Evolutionary conservation across 2,797 vertebrate genomes (phyloP).

Genomic region (Microctenopoma steveboyesi): DNA sequence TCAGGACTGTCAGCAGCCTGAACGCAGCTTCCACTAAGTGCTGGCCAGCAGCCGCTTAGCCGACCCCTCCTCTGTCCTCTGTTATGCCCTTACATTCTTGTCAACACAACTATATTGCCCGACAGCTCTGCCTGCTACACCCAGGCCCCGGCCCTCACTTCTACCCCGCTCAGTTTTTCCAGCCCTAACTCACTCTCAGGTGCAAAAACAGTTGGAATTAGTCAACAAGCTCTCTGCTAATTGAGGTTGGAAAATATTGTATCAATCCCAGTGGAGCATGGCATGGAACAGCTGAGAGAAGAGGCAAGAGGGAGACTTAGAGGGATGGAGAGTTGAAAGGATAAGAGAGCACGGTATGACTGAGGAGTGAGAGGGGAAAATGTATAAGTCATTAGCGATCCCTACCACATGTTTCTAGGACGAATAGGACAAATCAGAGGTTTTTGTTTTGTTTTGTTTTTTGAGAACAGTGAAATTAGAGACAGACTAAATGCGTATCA

Average conservation of each 20-base stretch:
- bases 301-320: slow-evolving; percentile 60
- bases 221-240: slow-evolving; percentile 84
- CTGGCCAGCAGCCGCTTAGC: slow-evolving; percentile 41
- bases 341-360: slow-evolving; percentile 42
- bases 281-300: slow-evolving; percentile 84
- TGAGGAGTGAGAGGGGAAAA: slow-evolving; percentile 19
- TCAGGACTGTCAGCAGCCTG: slow-evolving; percentile 20
- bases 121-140: slow-evolving; percentile 72
- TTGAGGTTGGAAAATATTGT: slow-evolving; percentile 89
- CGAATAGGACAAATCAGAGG: slow-evolving; percentile 10
- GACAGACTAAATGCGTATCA: slow-evolving; percentile 32
- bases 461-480: slow-evolving; percentile 24
- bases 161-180: slow-evolving; percentile 86
- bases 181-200: slow-evolving; percentile 80
- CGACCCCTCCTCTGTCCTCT: slow-evolving; percentile 70
- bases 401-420: too few relatives aligned
- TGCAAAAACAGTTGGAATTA: slow-evolving; percentile 88
- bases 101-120: slow-evolving; percentile 74
- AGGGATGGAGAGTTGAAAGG: slow-evolving; percentile 46
- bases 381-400: slow-evolving; percentile 3
- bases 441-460: too few relatives aligned
- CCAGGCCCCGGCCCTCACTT: slow-evolving; percentile 66
- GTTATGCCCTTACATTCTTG: slow-evolving; percentile 73
- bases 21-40: slow-evolving; percentile 13
- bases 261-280: slow-evolving; percentile 83